Evolutionary conservation across 2,888 invertebrate species (phyloP).

Genomic region (Thalpophila matura): DNA sequence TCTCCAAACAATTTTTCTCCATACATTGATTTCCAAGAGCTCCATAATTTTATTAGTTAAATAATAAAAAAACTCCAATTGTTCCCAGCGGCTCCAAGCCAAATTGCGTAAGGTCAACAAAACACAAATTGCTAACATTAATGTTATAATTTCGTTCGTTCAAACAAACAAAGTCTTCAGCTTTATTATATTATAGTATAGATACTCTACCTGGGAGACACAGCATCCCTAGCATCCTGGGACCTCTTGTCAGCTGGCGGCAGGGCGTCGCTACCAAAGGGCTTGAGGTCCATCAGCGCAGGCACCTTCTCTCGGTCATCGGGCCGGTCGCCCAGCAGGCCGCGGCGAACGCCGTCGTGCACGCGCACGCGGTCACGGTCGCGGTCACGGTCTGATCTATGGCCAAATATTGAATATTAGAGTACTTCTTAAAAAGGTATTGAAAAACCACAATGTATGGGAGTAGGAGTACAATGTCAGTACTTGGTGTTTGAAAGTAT

Average conservation of each 20-base stretch:
- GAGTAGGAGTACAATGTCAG: too few species aligned
- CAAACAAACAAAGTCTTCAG: too few species aligned
- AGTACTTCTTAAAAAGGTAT: too few species aligned
- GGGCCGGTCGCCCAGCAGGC: constrained; percentile 83
- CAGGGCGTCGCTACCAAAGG: constrained; percentile 77
- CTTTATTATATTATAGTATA: too few species aligned
- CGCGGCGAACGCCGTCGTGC: constrained; percentile 70
- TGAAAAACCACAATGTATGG: not conserved
- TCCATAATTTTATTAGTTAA: too few species aligned
- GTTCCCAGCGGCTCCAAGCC: too few species aligned
- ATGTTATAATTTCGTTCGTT: too few species aligned
- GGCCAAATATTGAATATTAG: not conserved
- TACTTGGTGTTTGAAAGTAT: too few species aligned
- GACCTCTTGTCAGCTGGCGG: constrained; percentile 68
- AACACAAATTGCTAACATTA: too few species aligned
- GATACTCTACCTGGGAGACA: constrained; percentile 81
- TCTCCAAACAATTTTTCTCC: not conserved
- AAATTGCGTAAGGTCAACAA: too few species aligned
- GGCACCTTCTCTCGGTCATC: constrained; percentile 78
- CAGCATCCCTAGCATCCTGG: constrained; percentile 83
- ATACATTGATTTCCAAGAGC: too few species aligned
- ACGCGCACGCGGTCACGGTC: constrained; percentile 52
- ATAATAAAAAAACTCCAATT: too few species aligned
- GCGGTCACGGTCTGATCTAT: constrained; percentile 63
- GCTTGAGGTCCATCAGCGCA: constrained; percentile 84